These are phyloP conservation scores for Euschistus heros DNA, from an alignment of 1,140 invertebrate genomes.

Conservation along the genomic window DNA sequence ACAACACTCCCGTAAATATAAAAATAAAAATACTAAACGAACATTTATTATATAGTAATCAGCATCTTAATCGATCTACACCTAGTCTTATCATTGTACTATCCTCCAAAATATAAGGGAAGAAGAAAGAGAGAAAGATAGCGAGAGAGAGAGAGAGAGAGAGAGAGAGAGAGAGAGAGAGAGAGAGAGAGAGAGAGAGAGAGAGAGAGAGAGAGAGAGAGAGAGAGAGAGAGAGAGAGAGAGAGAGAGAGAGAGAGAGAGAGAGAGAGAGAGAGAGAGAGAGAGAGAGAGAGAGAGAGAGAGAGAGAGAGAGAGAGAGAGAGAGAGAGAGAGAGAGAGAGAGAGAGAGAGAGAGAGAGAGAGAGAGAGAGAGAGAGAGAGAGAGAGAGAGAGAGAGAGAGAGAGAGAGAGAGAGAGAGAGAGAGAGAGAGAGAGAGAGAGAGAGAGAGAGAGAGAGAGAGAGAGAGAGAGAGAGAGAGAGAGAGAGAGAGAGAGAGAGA, in stretches of 20 bases:
- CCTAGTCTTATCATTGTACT: background rate
- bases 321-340: slow-evolving; percentile 17
- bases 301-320: slow-evolving; percentile 12
- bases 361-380: slow-evolving; percentile 19
- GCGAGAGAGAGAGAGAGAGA: slow-evolving; percentile 20
- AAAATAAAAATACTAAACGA: no score
- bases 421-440: slow-evolving; percentile 19
- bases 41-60: no score
- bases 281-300: background rate
- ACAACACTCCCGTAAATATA: no score
- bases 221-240: slow-evolving; percentile 15
- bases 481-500: slow-evolving; percentile 15
- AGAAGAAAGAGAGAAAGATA: background rate
- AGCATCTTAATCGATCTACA: no score
- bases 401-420: background rate
- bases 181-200: slow-evolving; percentile 17
- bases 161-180: slow-evolving; percentile 13
- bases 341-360: slow-evolving; percentile 20
- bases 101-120: no score
- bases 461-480: slow-evolving; percentile 9
- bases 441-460: slow-evolving; percentile 5
- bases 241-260: slow-evolving; percentile 28
- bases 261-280: slow-evolving; percentile 28
- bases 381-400: slow-evolving; percentile 14
- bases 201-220: slow-evolving; percentile 22